Percentiles rank a stretch among this genome's conserved stretches.
phyloP scores from a whole-genome alignment of 2,113 vertebrate species.

The Suricata suricatta region DNA sequence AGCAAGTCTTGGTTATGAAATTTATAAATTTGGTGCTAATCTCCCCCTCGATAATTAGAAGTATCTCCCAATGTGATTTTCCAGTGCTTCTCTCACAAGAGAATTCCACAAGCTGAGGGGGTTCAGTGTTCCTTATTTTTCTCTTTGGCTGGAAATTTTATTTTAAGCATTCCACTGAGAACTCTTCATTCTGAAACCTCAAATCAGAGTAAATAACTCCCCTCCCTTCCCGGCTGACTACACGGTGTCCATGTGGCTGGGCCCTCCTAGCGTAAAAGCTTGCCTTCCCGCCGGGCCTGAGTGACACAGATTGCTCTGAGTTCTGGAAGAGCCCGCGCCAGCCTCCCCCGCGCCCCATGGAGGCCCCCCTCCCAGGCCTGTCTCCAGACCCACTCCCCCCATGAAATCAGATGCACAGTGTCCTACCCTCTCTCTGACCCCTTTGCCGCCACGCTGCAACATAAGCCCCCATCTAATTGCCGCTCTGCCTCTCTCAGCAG shows the following conservation, averaged over 20 bases:
- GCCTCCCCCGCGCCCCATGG: neutral
- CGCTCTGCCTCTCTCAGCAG: slow-evolving; percentile 76
- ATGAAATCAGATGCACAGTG: slow-evolving; percentile 57
- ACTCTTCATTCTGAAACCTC: slow-evolving; percentile 41
- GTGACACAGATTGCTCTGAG: neutral
- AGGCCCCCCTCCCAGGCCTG: neutral
- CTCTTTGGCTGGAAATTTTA: slow-evolving; percentile 38
- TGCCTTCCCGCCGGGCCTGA: neutral
- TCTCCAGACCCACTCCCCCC: neutral
- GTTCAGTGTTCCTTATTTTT: neutral
- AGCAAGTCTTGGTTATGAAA: neutral
- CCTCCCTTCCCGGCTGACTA: neutral
- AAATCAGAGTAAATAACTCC: slow-evolving; percentile 23
- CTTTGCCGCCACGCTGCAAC: slow-evolving; percentile 61
- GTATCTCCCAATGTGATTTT: neutral
- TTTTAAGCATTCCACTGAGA: slow-evolving; percentile 54
- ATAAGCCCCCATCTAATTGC: slow-evolving; percentile 72
- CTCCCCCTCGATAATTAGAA: neutral
- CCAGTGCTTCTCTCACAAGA: neutral
- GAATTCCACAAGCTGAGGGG: neutral
- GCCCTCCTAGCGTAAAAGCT: neutral
- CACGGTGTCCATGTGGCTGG: neutral
- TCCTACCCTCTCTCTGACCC: slow-evolving; percentile 72
- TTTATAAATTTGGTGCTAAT: neutral
- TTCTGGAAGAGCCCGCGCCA: neutral